phyloP scores from a whole-genome alignment of 2,888 invertebrate species.

The Heliconius sara region DNA sequence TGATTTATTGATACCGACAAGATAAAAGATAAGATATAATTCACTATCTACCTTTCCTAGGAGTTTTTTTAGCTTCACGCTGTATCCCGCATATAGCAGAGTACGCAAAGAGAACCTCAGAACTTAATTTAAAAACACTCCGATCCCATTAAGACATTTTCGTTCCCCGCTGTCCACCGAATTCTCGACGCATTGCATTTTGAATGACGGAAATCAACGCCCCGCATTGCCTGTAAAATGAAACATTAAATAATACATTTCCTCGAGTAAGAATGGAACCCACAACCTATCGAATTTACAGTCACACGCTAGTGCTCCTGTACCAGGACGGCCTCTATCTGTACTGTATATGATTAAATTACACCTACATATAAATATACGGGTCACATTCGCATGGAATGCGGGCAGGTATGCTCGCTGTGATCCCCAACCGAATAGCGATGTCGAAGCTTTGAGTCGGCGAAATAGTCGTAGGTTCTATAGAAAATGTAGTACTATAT shows the following conservation, averaged over 20 bases:
- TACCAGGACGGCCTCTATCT: too few relatives aligned
- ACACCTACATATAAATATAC: not conserved
- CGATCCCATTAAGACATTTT: too few relatives aligned
- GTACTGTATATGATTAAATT: too few relatives aligned
- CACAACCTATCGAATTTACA: too few relatives aligned
- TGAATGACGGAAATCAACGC: not conserved
- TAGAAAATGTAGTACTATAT: not conserved
- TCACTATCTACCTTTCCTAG: not conserved
- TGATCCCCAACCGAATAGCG: not conserved
- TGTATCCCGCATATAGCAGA: not conserved
- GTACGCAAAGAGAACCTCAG: not conserved
- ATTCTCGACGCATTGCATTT: too few relatives aligned
- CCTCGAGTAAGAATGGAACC: too few relatives aligned
- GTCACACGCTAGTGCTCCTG: too few relatives aligned
- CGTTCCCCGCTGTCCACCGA: too few relatives aligned
- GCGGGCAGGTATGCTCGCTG: not conserved
- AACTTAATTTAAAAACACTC: too few relatives aligned
- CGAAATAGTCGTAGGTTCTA: not conserved
- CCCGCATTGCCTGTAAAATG: too few relatives aligned
- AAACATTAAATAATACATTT: too few relatives aligned
- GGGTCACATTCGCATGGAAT: not conserved
- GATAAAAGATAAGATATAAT: not conserved
- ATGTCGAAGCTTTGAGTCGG: not conserved
- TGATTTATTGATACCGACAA: not conserved
- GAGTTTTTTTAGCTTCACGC: not conserved